Percentiles rank a stretch among this genome's conserved stretches.
phyloP scores from a whole-genome alignment of 2,888 invertebrate species.

The Drosophila peninsularis region DNA sequence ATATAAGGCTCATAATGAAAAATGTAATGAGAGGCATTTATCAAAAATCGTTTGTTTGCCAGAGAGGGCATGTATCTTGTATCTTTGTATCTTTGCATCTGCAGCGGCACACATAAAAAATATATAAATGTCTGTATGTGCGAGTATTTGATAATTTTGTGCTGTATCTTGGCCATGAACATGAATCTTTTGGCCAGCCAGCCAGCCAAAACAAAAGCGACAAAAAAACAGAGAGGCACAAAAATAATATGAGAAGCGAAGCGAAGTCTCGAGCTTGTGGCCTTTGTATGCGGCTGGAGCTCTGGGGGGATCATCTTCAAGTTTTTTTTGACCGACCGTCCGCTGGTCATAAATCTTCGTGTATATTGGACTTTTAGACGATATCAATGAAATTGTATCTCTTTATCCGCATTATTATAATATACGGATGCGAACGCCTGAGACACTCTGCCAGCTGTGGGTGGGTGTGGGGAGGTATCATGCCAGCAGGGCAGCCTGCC shows the following conservation, averaged over 20 bases:
- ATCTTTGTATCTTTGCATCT: constrained; percentile 44
- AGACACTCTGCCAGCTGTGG: constrained; percentile 24
- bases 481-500: constrained; percentile 17
- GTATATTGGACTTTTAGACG: constrained; percentile 84
- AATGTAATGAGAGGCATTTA: constrained; percentile 74
- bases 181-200: constrained; percentile 65
- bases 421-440: constrained; percentile 77
- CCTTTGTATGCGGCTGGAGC: constrained; percentile 40
- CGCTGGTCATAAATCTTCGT: constrained; percentile 82
- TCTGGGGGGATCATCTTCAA: constrained; percentile 66
- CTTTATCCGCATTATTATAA: constrained; percentile 84
- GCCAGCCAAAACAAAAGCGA: constrained; percentile 45
- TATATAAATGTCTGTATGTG: constrained; percentile 43
- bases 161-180: constrained; percentile 65
- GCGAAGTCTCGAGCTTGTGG: constrained; percentile 41
- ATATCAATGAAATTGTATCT: constrained; percentile 85
- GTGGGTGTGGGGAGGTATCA: constrained; percentile 10
- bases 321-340: constrained; percentile 60
- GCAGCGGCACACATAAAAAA: constrained; percentile 65
- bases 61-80: constrained; percentile 38
- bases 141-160: constrained; percentile 73
- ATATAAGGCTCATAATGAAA: constrained; percentile 70
- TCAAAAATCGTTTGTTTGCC: constrained; percentile 75
- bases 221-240: constrained; percentile 20
- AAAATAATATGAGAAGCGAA: constrained; percentile 18